These are phyloP conservation scores for Paedocypris micromegethes DNA, from an alignment of 2,797 vertebrate genomes.

Conservation along the genomic window DNA sequence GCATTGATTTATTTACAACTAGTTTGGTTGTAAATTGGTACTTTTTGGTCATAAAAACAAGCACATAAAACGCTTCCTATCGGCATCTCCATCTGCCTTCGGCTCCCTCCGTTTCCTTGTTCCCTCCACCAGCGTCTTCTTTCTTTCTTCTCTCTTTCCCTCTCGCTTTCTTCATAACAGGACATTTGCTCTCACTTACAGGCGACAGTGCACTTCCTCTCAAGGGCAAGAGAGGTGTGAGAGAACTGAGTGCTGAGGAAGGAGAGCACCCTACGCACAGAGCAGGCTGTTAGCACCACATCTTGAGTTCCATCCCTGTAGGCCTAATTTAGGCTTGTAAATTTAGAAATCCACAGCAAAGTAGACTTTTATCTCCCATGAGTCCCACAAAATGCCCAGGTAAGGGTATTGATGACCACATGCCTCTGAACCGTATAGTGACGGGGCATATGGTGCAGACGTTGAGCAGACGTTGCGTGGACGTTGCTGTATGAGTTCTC, in stretches of 20 bases:
- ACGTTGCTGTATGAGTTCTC: conserved; percentile 72
- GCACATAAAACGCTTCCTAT: conserved; percentile 39
- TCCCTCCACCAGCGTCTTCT: conserved; percentile 26
- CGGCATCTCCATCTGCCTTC: conserved; percentile 27
- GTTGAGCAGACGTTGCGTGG: conserved; percentile 79
- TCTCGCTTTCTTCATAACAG: conserved; percentile 54
- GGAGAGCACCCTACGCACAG: conserved; percentile 18
- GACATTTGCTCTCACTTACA: conserved; percentile 53
- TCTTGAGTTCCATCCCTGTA: conserved; percentile 34
- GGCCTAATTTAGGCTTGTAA: conserved; percentile 41
- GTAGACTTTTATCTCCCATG: neutral
- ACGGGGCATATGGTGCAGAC: conserved; percentile 72
- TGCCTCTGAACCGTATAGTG: conserved; percentile 6
- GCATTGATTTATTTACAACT: neutral
- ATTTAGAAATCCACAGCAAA: conserved; percentile 9
- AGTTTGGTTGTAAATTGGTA: neutral
- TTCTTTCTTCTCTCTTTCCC: conserved; percentile 29
- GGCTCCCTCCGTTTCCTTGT: conserved; percentile 7
- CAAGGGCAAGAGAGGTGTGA: conserved; percentile 72
- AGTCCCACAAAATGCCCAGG: neutral
- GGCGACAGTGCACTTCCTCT: conserved; percentile 55
- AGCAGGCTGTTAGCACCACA: conserved; percentile 30
- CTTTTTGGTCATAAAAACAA: conserved; percentile 13
- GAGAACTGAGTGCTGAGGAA: conserved; percentile 67
- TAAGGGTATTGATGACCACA: conserved; percentile 21